Conservation (phyloP, 2,113 vertebrate genomes). For the Rhineura floridana region DNA sequence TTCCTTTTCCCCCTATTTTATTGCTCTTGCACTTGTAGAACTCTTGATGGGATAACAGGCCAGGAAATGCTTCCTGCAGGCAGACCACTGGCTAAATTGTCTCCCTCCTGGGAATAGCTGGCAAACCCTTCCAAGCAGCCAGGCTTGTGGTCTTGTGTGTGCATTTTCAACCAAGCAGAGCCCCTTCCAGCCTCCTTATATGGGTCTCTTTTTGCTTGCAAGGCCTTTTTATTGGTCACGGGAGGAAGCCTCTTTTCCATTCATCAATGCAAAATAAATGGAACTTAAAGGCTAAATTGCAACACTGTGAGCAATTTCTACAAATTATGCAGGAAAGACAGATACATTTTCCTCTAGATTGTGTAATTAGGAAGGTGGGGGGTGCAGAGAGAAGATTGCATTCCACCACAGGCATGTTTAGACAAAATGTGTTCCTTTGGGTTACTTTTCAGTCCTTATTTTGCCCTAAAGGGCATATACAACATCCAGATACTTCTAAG, state of each 20-base stretch:
- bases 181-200: slow-evolving; percentile 36
- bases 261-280: slow-evolving; percentile 47
- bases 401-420: slow-evolving; percentile 26
- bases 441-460: slow-evolving; percentile 9
- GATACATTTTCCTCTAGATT: slow-evolving; percentile 19
- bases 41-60: slow-evolving; percentile 41
- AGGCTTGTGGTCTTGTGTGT: slow-evolving; percentile 23
- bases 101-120: slow-evolving; percentile 24
- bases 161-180: neutral
- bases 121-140: slow-evolving; percentile 36
- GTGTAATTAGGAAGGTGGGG: slow-evolving; percentile 34
- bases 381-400: neutral
- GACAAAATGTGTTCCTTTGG: slow-evolving; percentile 2
- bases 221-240: neutral
- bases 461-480: neutral
- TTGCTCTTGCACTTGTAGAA: neutral
- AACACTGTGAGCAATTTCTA: slow-evolving; percentile 5
- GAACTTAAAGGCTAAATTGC: slow-evolving; percentile 39
- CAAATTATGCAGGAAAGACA: slow-evolving; percentile 33
- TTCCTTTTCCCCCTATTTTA: neutral
- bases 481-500: neutral
- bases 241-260: slow-evolving; percentile 40
- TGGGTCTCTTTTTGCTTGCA: neutral
- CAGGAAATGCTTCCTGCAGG: slow-evolving; percentile 41
- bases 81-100: slow-evolving; percentile 41